These are phyloP conservation scores for Lynx canadensis DNA, from an alignment of 2,113 vertebrate genomes.

Conservation along the genomic window DNA sequence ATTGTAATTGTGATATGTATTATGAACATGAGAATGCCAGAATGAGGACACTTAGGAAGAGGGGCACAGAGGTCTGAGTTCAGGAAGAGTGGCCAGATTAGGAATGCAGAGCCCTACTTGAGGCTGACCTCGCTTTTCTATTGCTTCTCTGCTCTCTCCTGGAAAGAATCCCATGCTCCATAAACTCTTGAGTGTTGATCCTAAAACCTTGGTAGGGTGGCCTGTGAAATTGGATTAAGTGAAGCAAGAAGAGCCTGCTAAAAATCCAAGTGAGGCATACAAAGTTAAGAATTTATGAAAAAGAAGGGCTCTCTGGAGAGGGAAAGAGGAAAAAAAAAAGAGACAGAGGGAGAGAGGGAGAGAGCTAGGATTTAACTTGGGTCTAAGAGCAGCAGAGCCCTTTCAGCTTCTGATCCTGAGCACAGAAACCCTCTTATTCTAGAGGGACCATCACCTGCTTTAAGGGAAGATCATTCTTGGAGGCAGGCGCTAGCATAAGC, in stretches of 20 bases:
- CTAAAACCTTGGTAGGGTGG: neutral
- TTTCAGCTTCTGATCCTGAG: neutral
- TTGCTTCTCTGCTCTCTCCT: neutral
- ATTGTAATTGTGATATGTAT: neutral
- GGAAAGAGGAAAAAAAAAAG: neutral
- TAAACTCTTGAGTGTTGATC: neutral
- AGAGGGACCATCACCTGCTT: neutral
- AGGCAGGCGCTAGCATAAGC: neutral
- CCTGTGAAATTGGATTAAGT: neutral
- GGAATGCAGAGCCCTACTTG: neutral
- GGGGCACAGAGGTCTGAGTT: neutral
- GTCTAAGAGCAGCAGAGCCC: neutral
- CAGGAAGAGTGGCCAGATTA: neutral
- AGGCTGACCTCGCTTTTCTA: neutral
- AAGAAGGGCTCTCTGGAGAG: neutral
- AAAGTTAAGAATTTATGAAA: constrained; percentile 26
- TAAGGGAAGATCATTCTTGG: neutral
- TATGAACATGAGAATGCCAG: neutral
- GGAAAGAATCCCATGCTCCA: neutral
- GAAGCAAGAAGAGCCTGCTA: neutral
- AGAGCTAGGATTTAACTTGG: neutral
- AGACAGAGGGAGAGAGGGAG: neutral
- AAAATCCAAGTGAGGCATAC: neutral
- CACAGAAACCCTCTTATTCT: neutral
- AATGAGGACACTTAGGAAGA: neutral